A percentile compares a stretch with the other conserved stretches of the same genome.
Evolutionary conservation across 2,797 vertebrate genomes (phyloP).

Genomic region (Erpetoichthys calabaricus): DNA sequence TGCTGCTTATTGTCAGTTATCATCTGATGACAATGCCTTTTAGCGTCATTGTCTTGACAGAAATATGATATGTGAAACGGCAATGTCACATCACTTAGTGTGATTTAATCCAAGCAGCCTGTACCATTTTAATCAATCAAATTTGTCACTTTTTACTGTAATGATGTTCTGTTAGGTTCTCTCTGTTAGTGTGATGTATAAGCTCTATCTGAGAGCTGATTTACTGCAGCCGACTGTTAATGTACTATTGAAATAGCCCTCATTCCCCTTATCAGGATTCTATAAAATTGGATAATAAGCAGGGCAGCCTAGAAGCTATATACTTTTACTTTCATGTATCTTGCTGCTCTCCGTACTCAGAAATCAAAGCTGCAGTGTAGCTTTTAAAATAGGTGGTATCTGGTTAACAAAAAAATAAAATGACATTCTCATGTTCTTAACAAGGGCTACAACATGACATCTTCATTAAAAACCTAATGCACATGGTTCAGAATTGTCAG

Average conservation of each 20-base stretch:
- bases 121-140: slow-evolving; percentile 96
- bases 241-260: slow-evolving; percentile 34
- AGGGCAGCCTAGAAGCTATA: slow-evolving; percentile 17
- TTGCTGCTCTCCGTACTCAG: too few relatives aligned
- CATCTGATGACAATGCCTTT: slow-evolving; percentile 81
- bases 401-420: too few relatives aligned
- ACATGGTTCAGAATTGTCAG: too few relatives aligned
- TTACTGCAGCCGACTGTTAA: slow-evolving; percentile 56
- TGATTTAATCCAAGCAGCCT: slow-evolving; percentile 83
- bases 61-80: slow-evolving; percentile 94
- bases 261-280: slow-evolving; percentile 36
- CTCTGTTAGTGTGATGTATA: slow-evolving; percentile 76
- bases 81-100: slow-evolving; percentile 89
- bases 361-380: too few relatives aligned
- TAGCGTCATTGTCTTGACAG: slow-evolving; percentile 89
- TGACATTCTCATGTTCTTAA: too few relatives aligned
- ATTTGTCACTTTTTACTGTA: slow-evolving; percentile 75
- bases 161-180: slow-evolving; percentile 76
- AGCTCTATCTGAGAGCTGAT: slow-evolving; percentile 72
- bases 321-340: too few relatives aligned
- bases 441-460: too few relatives aligned
- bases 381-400: too few relatives aligned
- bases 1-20: slow-evolving; percentile 85
- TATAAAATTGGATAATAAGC: slow-evolving; percentile 47
- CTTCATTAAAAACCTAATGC: too few relatives aligned